phyloP scores from a whole-genome alignment of 2,113 vertebrate genomes.

The Gopherus evgoodei region DNA sequence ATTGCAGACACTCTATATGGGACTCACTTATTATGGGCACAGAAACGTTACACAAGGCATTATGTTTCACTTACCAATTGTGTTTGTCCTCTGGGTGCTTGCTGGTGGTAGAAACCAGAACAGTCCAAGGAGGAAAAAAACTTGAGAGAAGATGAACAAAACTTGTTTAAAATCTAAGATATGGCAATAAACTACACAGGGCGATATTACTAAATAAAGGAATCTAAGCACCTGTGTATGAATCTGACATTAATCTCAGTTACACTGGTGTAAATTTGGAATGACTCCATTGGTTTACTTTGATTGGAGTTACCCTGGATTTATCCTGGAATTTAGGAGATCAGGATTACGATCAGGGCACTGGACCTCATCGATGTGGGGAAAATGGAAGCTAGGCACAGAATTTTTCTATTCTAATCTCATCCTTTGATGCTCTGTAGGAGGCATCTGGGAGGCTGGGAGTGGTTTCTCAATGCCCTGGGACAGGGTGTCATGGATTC shows the following conservation, averaged over 20 bases:
- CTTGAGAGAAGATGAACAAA: neutral
- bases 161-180: neutral
- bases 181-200: neutral
- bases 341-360: neutral
- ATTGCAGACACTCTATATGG: neutral
- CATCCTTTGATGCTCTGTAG: too few relatives aligned
- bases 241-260: neutral
- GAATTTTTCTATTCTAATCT: too few relatives aligned
- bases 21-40: neutral
- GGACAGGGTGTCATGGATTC: too few relatives aligned
- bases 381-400: too few relatives aligned
- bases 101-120: neutral
- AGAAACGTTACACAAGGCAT: neutral
- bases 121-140: neutral
- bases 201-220: neutral
- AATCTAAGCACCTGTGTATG: neutral
- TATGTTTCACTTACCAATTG: neutral
- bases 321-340: neutral
- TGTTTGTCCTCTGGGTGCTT: neutral
- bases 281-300: neutral
- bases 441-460: too few relatives aligned
- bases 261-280: neutral
- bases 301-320: neutral
- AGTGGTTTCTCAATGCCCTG: too few relatives aligned
- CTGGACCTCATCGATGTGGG: neutral